Conservation (phyloP, 2,113 vertebrate species). For the Pimephales promelas region DNA sequence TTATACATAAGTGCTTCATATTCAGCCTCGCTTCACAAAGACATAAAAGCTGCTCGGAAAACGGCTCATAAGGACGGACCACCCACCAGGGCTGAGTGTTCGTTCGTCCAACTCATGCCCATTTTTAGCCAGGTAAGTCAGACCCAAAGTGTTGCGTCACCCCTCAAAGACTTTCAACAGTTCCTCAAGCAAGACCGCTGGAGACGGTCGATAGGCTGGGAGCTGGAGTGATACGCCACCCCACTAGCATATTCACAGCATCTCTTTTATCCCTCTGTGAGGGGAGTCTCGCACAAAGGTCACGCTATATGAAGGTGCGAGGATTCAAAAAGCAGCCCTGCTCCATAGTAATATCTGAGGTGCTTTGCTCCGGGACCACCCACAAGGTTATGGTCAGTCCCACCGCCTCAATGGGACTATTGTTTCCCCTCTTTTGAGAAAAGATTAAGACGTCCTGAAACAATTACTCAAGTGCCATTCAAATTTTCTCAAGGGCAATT, state of each 20-base stretch:
- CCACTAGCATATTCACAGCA: constrained; percentile 34
- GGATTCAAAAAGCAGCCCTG: constrained; percentile 27
- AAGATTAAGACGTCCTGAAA: constrained; percentile 58
- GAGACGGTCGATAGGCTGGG: constrained; percentile 25
- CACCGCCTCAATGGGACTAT: not conserved
- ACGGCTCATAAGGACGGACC: constrained; percentile 34
- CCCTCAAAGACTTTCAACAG: constrained; percentile 2
- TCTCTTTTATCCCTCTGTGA: constrained; percentile 36
- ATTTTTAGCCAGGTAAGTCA: constrained; percentile 55
- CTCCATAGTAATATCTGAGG: constrained; percentile 44
- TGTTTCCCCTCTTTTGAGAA: constrained; percentile 29
- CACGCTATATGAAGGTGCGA: constrained; percentile 5
- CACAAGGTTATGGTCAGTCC: constrained; percentile 27
- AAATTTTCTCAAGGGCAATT: constrained; percentile 17
- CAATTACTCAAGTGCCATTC: constrained; percentile 56
- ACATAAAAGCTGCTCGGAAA: constrained; percentile 12
- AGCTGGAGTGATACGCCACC: constrained; percentile 13
- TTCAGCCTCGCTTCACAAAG: constrained; percentile 31
- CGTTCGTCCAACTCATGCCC: constrained; percentile 29
- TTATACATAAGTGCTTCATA: constrained; percentile 32
- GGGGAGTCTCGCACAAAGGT: constrained; percentile 34
- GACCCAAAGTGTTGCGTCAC: not conserved
- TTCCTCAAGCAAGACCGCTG: constrained; percentile 16
- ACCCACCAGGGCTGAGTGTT: constrained; percentile 40
- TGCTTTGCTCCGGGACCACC: constrained; percentile 41